Evolutionary conservation across 2,113 vertebrate genomes (phyloP).

Genomic region (Benitochromis conjunctus): DNA sequence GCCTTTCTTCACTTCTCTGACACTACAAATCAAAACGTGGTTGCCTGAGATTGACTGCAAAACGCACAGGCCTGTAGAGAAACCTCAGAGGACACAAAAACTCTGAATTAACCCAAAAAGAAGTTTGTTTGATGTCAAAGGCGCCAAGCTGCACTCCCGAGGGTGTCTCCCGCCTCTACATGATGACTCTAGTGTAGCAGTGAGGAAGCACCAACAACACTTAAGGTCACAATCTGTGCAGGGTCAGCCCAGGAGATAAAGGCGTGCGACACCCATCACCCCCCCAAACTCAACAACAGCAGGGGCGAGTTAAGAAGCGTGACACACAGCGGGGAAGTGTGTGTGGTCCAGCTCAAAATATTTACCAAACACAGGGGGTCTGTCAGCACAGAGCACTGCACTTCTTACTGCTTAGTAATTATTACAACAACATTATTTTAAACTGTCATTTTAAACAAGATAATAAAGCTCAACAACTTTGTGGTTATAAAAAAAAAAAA

Average conservation of each 20-base stretch:
- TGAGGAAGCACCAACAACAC: neutral
- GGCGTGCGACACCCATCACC: neutral
- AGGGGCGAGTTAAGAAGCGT: neutral
- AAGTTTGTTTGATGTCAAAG: conserved; percentile 19
- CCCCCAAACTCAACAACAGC: neutral
- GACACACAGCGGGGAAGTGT: neutral
- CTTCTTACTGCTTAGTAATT: neutral
- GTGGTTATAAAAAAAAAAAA: neutral
- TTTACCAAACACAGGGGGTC: neutral
- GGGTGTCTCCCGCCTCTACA: neutral
- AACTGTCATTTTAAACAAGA: neutral
- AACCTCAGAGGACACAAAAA: neutral
- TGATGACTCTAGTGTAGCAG: neutral
- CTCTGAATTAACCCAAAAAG: neutral
- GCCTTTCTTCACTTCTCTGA: neutral
- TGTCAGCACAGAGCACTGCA: neutral
- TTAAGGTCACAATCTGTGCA: conserved; percentile 29
- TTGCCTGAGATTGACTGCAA: neutral
- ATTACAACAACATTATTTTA: accelerated
- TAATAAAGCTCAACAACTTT: neutral
- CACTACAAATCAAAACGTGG: conserved; percentile 3
- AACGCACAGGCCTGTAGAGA: neutral
- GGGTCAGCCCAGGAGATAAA: conserved; percentile 21
- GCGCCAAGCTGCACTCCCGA: neutral
- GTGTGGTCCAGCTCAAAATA: conserved; percentile 12